Evolutionary conservation across 2,797 vertebrate genomes (phyloP), one percentile per base, ranked within the genome.

Genomic region (Pangasius larnaudii): DNA sequence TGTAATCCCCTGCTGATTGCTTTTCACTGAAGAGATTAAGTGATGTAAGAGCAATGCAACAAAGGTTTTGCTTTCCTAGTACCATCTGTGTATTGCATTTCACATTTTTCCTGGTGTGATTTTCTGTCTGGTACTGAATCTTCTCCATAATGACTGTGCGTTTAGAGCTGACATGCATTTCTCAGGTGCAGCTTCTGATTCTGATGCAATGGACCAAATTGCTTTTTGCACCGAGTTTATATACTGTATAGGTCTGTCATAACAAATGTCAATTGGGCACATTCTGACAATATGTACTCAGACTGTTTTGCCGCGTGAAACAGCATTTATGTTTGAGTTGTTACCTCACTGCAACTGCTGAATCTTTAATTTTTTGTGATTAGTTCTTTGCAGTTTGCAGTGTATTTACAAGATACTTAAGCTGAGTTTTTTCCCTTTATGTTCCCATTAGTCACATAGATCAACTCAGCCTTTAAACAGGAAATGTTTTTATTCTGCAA

Each of bases 401-500:
- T 67, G 24, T 33, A 51, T 84, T 18, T 51, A 30, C 1, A n/a
- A 7, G 42, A 30, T 65, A 49, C 67, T 84, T 53, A 84, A 13
- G 46, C 18, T 39, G 36, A 27, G 51, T 14, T 16, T 46, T 59
- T 42, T 56, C 5, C 58, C 80, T 82, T 89, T 87, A 90, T 89
- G 90, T 84, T 91, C 94, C 93, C 94, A 94, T 94, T 90, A 95
- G 88, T 85, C 6, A 78, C 16, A 92, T 92, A 91, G 94, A 90
- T 91, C 72, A 91, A 92, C 92, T 91, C 90, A 92, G 91, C 90
- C 91, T 95, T 95, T 86, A 94, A 96, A 96, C 97, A 97, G 98
- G 98, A 99, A 98, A 95, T 91, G 91, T 92, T 89, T 93, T 94
- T 91, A 88, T 58, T 93, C 92, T 95, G 94, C 95, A 91, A 91